These are phyloP conservation scores for Limnephilus marmoratus DNA, from an alignment of 2,888 invertebrate genomes.

Conservation along the genomic window DNA sequence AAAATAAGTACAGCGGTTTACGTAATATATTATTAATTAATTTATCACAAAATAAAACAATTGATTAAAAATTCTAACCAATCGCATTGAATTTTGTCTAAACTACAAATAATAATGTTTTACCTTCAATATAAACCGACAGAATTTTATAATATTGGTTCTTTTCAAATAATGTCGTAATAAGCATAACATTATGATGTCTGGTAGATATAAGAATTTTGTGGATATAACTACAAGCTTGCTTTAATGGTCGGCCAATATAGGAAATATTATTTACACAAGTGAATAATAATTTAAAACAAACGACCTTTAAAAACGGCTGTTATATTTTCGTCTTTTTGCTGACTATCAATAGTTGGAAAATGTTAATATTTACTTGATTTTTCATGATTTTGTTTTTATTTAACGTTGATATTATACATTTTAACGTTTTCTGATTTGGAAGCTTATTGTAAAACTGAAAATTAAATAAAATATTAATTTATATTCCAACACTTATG, in stretches of 20 bases:
- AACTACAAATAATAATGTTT: not conserved
- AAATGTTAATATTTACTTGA: not conserved
- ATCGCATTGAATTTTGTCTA: not conserved
- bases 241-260: not conserved
- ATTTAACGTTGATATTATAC: too few species aligned
- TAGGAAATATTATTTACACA: not conserved
- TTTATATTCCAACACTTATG: not conserved
- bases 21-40: not conserved
- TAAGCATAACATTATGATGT: not conserved
- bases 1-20: not conserved
- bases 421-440: not conserved
- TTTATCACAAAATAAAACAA: not conserved
- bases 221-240: not conserved
- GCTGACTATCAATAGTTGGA: not conserved
- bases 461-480: not conserved
- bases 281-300: not conserved
- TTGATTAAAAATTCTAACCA: not conserved
- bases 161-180: not conserved
- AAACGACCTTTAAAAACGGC: not conserved
- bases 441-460: not conserved
- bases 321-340: not conserved
- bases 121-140: not conserved
- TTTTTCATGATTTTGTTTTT: not conserved
- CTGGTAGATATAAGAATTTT: not conserved
- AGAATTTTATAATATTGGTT: not conserved